Base-by-base conservation (phyloP, 1,140 invertebrate species). In the Eciton burchellii region DNA sequence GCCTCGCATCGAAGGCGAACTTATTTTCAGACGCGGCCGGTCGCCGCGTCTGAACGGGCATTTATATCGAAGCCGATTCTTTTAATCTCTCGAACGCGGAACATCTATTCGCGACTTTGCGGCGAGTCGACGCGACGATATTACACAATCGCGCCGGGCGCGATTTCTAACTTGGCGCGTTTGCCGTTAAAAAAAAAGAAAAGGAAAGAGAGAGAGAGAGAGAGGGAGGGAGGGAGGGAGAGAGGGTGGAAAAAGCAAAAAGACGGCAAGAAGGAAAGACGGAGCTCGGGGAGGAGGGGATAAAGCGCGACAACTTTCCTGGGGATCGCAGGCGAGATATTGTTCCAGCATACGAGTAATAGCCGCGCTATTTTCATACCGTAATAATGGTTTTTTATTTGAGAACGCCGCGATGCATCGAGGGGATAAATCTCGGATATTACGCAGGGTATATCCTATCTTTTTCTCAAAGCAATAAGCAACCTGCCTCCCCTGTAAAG, bases 21-120 rank as follows among this genome's bases (percentile, higher is more conserved):
- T 82, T 87, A 87, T 87, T 87, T 87, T 79, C 35, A 77, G 85
- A 72, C 59, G 45, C 57, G 54, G 26, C 43, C 54, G 54, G 62
- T 21, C 59, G 66, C 26, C 59, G 66, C 54, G 35, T 35, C 35
- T 35, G 73, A 49, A 60, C 47, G 26, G 43, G 41, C 84, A 19
- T 84, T 84, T 84, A 84, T 74, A 76, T 84, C 71, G 66, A 79
- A 81, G 41, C 11, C 77, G n/a, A 16, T 82, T 77, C 66, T 85
- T 85, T 87, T 73, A 73, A 87, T 85, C 60, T 73, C 45, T 35
- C 83, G 49, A 84, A 82, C 68, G 70, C 41, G 35, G 74, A 68
- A 56, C 49, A 45, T 65, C 49, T 66, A 59, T 83, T 71, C 47
- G 57, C 71, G 68, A 74, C 56, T 59, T 21, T 60, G 45, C 35